phyloP scores from a whole-genome alignment of 2,888 invertebrate species.

The Dryocosmus kuriphilus region DNA sequence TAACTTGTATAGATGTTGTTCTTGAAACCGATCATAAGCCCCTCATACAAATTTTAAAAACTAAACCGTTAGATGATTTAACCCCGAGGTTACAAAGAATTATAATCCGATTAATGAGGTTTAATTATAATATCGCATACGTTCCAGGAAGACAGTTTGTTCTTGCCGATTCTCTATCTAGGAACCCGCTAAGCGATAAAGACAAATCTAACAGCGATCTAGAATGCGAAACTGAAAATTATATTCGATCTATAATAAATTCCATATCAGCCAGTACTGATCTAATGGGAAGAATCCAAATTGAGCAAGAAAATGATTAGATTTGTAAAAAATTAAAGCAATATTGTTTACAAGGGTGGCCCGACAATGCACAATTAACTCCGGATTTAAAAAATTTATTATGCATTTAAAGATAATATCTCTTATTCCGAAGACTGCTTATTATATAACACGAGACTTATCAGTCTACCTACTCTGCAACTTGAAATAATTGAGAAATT shows the following conservation, averaged over 20 bases:
- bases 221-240: conserved; percentile 41
- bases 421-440: too few species aligned
- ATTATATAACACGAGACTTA: too few species aligned
- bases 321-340: conserved; percentile 48
- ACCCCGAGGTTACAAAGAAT: conserved; percentile 71
- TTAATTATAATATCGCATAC: conserved; percentile 61
- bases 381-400: too few species aligned
- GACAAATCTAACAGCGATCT: conserved; percentile 30
- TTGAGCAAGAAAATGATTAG: conserved; percentile 48
- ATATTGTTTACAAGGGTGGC: conserved; percentile 52
- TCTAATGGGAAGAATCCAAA: conserved; percentile 50
- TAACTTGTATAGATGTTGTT: too few species aligned
- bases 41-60: conserved; percentile 61
- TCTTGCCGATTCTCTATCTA: conserved; percentile 65
- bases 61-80: conserved; percentile 68
- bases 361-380: conserved; percentile 46
- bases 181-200: conserved; percentile 44
- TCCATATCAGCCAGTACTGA: conserved; percentile 48
- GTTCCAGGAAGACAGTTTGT: conserved; percentile 66
- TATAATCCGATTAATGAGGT: conserved; percentile 65
- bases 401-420: too few species aligned
- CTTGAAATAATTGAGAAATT: too few species aligned
- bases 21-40: conserved; percentile 27
- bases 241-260: conserved; percentile 47
- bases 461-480: too few species aligned